phyloP scores from a whole-genome alignment of 2,113 vertebrate species.

The Pterocles orientalis region DNA sequence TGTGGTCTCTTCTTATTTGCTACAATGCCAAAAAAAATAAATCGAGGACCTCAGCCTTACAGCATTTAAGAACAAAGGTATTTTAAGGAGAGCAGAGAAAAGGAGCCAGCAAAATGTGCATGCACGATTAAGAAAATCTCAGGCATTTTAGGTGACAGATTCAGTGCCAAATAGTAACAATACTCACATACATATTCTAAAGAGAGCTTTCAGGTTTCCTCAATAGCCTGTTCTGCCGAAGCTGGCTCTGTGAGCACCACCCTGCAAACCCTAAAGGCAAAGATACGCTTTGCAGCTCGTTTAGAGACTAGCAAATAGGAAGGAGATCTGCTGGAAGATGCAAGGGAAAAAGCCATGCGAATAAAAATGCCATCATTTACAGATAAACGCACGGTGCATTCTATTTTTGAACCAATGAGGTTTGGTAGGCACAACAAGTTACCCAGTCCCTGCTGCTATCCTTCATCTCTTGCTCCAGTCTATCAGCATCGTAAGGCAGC shows the following conservation, averaged over 20 bases:
- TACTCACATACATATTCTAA: not conserved
- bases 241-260: not conserved
- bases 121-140: constrained; percentile 40
- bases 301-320: not conserved
- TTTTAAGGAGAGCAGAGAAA: not conserved
- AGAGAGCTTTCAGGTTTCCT: constrained; percentile 7
- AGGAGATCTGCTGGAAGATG: not conserved
- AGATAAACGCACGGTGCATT: not conserved
- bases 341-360: not conserved
- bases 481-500: constrained; percentile 35
- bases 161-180: constrained; percentile 26
- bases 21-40: not conserved
- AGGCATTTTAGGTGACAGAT: constrained; percentile 43
- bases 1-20: not conserved
- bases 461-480: constrained; percentile 29
- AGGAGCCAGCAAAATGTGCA: not conserved
- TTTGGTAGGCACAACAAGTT: constrained; percentile 18
- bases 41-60: not conserved
- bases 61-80: not conserved
- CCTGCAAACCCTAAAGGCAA: constrained; percentile 26
- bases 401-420: not conserved
- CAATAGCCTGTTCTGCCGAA: not conserved
- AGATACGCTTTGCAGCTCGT: not conserved
- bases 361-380: not conserved
- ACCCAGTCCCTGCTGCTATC: not conserved